Percentiles rank a stretch among this genome's conserved stretches.
Conservation (phyloP, 2,888 invertebrate genomes). For the Drosophila multiciliata region DNA sequence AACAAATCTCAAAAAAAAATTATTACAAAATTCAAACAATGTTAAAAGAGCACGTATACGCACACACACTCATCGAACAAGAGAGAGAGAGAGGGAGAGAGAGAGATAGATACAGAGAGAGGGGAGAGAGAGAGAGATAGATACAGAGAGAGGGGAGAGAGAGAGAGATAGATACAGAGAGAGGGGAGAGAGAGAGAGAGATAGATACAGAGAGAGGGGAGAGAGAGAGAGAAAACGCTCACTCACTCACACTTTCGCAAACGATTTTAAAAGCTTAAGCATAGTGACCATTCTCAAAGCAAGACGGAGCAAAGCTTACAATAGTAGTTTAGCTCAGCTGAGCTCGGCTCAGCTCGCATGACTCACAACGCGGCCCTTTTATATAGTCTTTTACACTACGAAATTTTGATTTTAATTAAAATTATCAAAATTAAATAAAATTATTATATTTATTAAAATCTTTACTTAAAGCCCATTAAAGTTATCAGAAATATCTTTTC, state of each 20-base stretch:
- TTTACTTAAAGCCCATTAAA: neutral
- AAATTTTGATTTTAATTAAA: neutral
- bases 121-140: neutral
- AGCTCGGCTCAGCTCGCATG: neutral
- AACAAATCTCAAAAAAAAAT: slow-evolving; percentile 30
- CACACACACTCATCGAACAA: neutral
- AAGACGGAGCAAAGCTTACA: slow-evolving; percentile 13
- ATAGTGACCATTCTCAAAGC: slow-evolving; percentile 28
- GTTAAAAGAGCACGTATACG: slow-evolving; percentile 53
- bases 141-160: slow-evolving; percentile 4
- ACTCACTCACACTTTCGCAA: slow-evolving; percentile 15
- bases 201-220: neutral
- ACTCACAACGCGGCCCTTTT: slow-evolving; percentile 38
- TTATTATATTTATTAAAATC: neutral
- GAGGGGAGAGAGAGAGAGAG: neutral
- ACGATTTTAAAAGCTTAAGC: slow-evolving; percentile 30
- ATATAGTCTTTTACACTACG: neutral
- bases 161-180: neutral
- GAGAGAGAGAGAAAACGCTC: neutral
- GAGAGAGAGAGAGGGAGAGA: neutral
- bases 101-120: slow-evolving; percentile 1
- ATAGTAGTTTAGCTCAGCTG: neutral
- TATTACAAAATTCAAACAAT: slow-evolving; percentile 72
- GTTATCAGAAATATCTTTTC: neutral
- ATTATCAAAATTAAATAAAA: neutral